Evolutionary conservation across 2,113 vertebrate species (phyloP).

Genomic region (Colistium nudipinnis): DNA sequence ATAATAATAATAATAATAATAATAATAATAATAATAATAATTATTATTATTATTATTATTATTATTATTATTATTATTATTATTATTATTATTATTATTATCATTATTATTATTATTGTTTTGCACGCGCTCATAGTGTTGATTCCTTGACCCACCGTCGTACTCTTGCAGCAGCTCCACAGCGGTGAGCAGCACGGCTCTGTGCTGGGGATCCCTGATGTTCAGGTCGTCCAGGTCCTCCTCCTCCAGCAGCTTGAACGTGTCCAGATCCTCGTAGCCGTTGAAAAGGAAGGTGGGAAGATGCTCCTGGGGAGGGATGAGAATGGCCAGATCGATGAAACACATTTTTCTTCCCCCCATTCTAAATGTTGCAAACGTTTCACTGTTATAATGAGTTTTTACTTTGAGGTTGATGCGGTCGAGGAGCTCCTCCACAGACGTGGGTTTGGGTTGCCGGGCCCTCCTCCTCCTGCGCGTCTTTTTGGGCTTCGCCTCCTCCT

Average conservation of each 20-base stretch:
- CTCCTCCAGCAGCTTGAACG: slow-evolving; percentile 95
- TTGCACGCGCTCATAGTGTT: no score
- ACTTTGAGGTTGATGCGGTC: slow-evolving; percentile 95
- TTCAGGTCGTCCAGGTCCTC: slow-evolving; percentile 96
- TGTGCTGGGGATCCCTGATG: slow-evolving; percentile 91
- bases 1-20: no score
- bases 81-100: no score
- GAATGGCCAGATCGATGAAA: not conserved
- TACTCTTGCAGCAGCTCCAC: slow-evolving; percentile 96
- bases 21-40: no score
- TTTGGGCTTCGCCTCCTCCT: slow-evolving; percentile 91
- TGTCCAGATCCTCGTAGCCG: slow-evolving; percentile 96
- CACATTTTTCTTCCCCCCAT: not conserved
- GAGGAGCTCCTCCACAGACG: slow-evolving; percentile 95
- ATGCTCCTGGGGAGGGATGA: slow-evolving; percentile 85
- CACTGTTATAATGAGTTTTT: slow-evolving; percentile 12
- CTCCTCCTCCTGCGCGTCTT: slow-evolving; percentile 86
- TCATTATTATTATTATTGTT: no score
- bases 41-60: no score
- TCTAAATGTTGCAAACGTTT: not conserved
- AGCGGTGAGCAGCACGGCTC: slow-evolving; percentile 92
- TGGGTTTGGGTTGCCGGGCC: slow-evolving; percentile 90
- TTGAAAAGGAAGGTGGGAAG: slow-evolving; percentile 97
- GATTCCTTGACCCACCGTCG: slow-evolving; percentile 85
- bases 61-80: no score